Conservation (phyloP, 2,797 vertebrate species). For the Typhlichthys subterraneus region DNA sequence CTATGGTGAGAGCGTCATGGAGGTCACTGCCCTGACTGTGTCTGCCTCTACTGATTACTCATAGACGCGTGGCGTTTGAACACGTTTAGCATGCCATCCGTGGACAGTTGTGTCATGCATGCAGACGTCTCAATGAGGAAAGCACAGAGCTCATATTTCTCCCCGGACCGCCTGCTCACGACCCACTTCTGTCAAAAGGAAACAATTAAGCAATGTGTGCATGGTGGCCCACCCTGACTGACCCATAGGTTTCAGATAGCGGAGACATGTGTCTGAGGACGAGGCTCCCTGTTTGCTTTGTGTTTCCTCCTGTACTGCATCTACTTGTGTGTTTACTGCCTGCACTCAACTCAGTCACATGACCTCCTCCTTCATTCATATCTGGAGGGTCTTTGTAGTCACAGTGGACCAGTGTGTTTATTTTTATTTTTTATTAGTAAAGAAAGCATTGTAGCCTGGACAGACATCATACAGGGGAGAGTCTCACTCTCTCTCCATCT, state of each 20-base stretch:
- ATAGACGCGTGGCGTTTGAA: slow-evolving; percentile 10
- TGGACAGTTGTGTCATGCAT: slow-evolving; percentile 33
- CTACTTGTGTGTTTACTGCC: slow-evolving; percentile 4
- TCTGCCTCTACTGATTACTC: background rate
- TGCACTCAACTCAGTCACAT: background rate
- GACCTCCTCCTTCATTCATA: slow-evolving; percentile 41
- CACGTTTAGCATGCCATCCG: slow-evolving; percentile 6
- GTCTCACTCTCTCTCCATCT: slow-evolving; percentile 18
- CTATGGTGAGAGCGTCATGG: too few relatives aligned
- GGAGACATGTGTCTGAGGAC: slow-evolving; percentile 1
- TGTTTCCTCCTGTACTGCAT: background rate
- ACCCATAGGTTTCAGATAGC: slow-evolving; percentile 18
- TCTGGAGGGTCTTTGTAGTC: slow-evolving; percentile 22
- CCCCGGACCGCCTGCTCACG: slow-evolving; percentile 34
- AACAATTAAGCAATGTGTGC: slow-evolving; percentile 60
- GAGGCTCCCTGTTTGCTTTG: background rate
- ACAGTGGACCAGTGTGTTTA: slow-evolving; percentile 26
- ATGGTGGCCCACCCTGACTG: slow-evolving; percentile 19
- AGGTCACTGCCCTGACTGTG: slow-evolving; percentile 5
- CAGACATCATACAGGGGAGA: slow-evolving; percentile 27
- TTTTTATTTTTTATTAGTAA: slow-evolving; percentile 28
- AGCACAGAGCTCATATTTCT: slow-evolving; percentile 33
- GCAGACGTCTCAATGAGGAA: slow-evolving; percentile 50
- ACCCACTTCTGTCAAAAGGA: slow-evolving; percentile 50
- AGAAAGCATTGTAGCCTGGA: slow-evolving; percentile 32